Conservation (phyloP, 2,888 invertebrate species). For the Sinodicranocentrus sp. region DNA sequence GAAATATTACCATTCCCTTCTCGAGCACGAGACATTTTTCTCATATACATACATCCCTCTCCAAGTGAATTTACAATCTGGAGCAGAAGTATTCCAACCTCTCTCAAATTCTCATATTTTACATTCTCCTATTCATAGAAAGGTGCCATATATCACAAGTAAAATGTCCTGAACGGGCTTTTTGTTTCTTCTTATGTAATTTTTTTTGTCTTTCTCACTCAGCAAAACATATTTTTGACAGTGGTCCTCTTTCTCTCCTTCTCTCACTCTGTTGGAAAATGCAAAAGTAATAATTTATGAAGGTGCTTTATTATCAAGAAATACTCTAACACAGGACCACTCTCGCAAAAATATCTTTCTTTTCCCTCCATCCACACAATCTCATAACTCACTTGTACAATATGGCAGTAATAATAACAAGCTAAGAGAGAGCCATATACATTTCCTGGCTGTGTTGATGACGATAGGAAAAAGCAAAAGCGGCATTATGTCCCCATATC, state of each 20-base stretch:
- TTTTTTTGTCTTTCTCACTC: slow-evolving; percentile 9
- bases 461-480: slow-evolving; percentile 34
- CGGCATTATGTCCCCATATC: neutral
- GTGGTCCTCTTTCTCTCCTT: slow-evolving; percentile 13
- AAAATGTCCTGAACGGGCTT: too few species aligned
- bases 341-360: neutral
- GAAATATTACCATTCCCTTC: neutral
- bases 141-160: too few species aligned
- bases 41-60: too few species aligned
- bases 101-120: too few species aligned
- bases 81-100: too few species aligned
- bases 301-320: slow-evolving; percentile 54
- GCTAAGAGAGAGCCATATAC: too few species aligned
- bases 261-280: neutral
- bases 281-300: slow-evolving; percentile 55
- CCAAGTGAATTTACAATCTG: too few species aligned
- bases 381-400: neutral
- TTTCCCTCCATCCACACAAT: neutral
- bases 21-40: too few species aligned
- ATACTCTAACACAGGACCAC: neutral
- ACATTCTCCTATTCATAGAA: too few species aligned
- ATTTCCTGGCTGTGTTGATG: slow-evolving; percentile 15
- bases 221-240: neutral
- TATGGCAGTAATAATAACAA: slow-evolving; percentile 11
- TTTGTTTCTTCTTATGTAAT: too few species aligned